Evolutionary conservation across 2,113 vertebrate species (phyloP), one percentile per base, ranked within the genome.

Genomic region (Oryzias javanicus): DNA sequence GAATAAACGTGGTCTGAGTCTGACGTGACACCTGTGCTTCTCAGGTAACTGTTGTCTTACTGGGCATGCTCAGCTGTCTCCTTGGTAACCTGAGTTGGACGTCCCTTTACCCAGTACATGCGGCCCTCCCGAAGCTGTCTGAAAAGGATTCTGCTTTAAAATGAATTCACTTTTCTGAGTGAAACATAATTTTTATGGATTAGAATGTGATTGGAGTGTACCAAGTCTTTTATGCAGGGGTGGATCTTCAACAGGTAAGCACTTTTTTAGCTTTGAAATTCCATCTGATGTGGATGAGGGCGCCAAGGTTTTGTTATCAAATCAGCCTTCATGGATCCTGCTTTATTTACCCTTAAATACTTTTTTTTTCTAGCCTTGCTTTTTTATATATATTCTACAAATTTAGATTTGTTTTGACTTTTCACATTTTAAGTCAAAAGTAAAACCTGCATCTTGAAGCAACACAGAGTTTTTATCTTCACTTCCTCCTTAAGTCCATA

Each of bases 41-140:
- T 91, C 87, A 74, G 84, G 86, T 91, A 76, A 79, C 90, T 61
- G 56, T 6, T 0, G 22, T 64, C 57, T 42, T 35, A 74, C 82
- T 84, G 86, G 70, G 84, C 85, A 81, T 89, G 88, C 85, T 72
- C 86, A 60, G 22, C 2, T 47, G 35, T 53, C 1, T 6, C 55
- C 51, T 71, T 70, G 62, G 86, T 88, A 89, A 89, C 67, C 46
- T 41, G 55, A 85, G 60, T 25, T 74, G 53, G 47, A 64, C 40
- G 56, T 16, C n/a, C 49, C 24, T 40, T 42, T 27, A 61, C 40
- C 41, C 67, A 42, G 49, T 4, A 53, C 18, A 40, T 49, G 59
- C 46, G 50, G 6, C 48, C 41, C 14, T 41, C 1, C 52, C 8
- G 27, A 18, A 42, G 70, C 61, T 63, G 64, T 57, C 46, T 19